Base-by-base conservation (phyloP, 2,797 vertebrate genomes). In the Sebastiscus albofasciatus region DNA sequence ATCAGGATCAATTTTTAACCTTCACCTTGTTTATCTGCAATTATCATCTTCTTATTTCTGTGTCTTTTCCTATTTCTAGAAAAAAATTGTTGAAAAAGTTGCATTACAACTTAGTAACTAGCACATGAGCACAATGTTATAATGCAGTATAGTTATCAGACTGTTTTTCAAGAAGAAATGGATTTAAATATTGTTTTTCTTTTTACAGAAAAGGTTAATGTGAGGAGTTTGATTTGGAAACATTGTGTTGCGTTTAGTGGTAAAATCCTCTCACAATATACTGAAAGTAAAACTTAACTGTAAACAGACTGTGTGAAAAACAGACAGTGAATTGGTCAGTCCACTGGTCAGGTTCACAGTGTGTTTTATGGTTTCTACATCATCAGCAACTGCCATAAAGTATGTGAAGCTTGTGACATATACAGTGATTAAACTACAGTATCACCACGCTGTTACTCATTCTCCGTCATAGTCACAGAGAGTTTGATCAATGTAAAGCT, bases 381-480 rank as follows among this genome's bases (percentile, higher is more conserved):
- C 24, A 42, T 61, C 65, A 27, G 65, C 13, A 27, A 34, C n/a
- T 20, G 36, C 16, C 29, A 59, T 29, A 18, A 72, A 33, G 31
- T 26, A 31, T 20, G 24, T 67, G 64, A 36, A 10, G 52, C 10
- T 4, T n/a, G 55, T 27, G 72, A 76, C 39, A 59, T 4, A 18
- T 24, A 6, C 24, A 16, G 31, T 42, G 39, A 82, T 56, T 71
- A 58, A 56, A 64, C 36, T 33, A 18, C 58, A 49, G 26, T 24
- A 16, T 36, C 39, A 62, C 34, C 67, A 67, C 27, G 49, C 39
- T 18, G 56, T 88, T 72, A 61, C 24, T 83, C 59, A 75, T 10
- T 20, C 13, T 29, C 18, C 6, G 18, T 77, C 65, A 42, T 6
- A 4, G 36, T 73, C 59, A 39, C 4, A 5, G 26, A 61, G 46